Conservation (phyloP, 2,797 vertebrate genomes). For the Megaceryle alcyon region DNA sequence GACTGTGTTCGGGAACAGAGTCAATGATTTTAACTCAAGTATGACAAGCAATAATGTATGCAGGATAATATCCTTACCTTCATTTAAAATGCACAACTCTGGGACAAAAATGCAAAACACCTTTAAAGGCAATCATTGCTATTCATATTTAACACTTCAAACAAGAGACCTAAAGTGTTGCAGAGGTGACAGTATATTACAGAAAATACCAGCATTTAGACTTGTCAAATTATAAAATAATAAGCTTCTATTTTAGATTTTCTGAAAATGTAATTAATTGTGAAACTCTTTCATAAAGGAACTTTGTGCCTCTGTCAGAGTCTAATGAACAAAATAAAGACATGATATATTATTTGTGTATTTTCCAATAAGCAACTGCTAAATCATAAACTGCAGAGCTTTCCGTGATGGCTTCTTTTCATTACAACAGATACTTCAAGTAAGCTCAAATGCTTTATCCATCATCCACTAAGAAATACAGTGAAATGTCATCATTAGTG, state of each 20-base stretch:
- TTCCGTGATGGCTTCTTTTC: background rate
- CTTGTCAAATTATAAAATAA: slow-evolving; percentile 46
- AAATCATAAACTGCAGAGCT: background rate
- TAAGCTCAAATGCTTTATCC: background rate
- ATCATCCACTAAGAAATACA: background rate
- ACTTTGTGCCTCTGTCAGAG: background rate
- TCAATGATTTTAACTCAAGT: background rate
- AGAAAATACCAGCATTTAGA: slow-evolving; percentile 22
- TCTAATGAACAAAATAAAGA: slow-evolving; percentile 5
- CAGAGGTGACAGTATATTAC: slow-evolving; percentile 24
- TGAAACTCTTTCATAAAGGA: background rate
- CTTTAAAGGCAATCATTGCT: slow-evolving; percentile 45
- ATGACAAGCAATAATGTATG: background rate
- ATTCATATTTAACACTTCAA: slow-evolving; percentile 54
- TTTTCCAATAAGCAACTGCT: background rate
- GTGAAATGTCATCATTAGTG: background rate
- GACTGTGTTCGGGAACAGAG: background rate
- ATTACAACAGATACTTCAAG: background rate
- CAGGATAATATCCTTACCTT: background rate
- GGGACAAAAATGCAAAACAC: background rate
- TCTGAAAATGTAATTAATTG: slow-evolving; percentile 41
- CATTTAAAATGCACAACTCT: slow-evolving; percentile 16
- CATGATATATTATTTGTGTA: background rate
- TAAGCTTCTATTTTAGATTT: slow-evolving; percentile 2
- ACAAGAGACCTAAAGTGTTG: background rate